Conservation (phyloP, 2,797 vertebrate genomes). For the Anguilla obscura region DNA sequence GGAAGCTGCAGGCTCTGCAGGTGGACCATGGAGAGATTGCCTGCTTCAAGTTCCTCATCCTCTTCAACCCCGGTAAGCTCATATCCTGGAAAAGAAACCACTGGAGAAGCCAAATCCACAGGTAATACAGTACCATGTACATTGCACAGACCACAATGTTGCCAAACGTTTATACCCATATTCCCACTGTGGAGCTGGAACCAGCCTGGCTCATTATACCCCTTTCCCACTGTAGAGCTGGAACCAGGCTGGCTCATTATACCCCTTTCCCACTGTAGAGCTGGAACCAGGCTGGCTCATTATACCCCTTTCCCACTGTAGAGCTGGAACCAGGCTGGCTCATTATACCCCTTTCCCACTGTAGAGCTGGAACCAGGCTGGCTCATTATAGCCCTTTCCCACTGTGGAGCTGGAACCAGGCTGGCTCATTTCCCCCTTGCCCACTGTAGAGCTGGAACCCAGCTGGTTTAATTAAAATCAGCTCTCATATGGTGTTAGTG, state of each 20-base stretch:
- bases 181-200: neutral
- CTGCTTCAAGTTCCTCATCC: conserved; percentile 89
- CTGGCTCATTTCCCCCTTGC: neutral
- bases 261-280: neutral
- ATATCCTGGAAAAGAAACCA: neutral
- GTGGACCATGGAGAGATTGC: conserved; percentile 84
- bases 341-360: too few relatives aligned
- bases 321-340: too few relatives aligned
- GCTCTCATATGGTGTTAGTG: neutral
- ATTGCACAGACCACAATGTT: neutral
- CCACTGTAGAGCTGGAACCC: neutral
- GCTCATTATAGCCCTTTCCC: neutral
- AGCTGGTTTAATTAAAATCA: too few relatives aligned
- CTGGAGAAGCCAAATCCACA: neutral
- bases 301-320: too few relatives aligned
- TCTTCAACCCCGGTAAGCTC: conserved; percentile 89
- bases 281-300: too few relatives aligned
- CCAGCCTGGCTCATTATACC: neutral
- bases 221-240: neutral
- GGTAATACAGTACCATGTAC: neutral
- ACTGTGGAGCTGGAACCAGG: neutral
- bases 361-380: too few relatives aligned
- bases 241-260: neutral
- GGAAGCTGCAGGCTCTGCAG: conserved; percentile 76
- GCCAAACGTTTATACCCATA: neutral